phyloP scores from a whole-genome alignment of 1,140 invertebrate genomes.

The Trigoniulus corallinus region DNA sequence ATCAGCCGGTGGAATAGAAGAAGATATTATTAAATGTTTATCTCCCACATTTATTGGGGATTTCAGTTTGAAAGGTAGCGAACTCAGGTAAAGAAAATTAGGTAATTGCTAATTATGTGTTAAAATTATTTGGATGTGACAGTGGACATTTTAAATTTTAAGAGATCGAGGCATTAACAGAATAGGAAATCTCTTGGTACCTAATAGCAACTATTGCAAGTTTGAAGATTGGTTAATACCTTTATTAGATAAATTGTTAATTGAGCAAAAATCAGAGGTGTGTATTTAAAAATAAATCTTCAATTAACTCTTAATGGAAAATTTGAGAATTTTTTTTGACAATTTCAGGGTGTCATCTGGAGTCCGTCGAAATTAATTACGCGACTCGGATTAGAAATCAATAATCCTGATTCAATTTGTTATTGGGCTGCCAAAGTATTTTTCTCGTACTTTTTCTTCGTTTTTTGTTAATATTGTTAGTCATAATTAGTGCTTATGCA shows the following conservation, averaged over 20 bases:
- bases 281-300: background rate
- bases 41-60: constrained; percentile 84
- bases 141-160: no score
- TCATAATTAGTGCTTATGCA: no score
- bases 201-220: constrained; percentile 95
- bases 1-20: constrained; percentile 94
- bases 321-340: background rate
- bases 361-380: constrained; percentile 80
- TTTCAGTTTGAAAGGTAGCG: constrained; percentile 56
- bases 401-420: constrained; percentile 80
- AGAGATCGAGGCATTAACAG: constrained; percentile 84
- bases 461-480: no score
- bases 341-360: constrained; percentile 51
- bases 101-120: background rate
- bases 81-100: constrained; percentile 19
- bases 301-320: no score
- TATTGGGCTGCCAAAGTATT: constrained; percentile 82
- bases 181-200: constrained; percentile 93
- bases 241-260: constrained; percentile 74
- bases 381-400: constrained; percentile 73
- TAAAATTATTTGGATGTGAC: no score
- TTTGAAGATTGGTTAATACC: constrained; percentile 99
- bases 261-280: constrained; percentile 62
- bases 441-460: no score
- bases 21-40: constrained; percentile 98